Conservation (phyloP, 2,113 vertebrate genomes). For the Nothoprocta pentlandii region DNA sequence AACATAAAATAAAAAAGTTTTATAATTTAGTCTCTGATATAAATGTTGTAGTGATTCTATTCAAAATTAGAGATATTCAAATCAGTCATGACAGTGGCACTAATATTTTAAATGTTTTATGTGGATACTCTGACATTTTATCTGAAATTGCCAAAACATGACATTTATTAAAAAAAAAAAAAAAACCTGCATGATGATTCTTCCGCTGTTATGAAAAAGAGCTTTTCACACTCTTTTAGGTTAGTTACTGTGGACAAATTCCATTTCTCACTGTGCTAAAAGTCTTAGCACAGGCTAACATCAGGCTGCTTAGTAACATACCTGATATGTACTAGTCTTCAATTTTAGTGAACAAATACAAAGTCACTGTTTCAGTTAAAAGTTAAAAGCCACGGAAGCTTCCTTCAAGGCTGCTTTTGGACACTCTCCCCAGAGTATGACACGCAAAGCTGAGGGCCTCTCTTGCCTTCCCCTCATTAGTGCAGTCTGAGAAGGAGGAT, state of each 20-base stretch:
- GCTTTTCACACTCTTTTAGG: background rate
- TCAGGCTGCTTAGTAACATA: background rate
- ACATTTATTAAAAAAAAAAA: background rate
- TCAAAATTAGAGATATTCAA: background rate
- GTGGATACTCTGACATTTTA: background rate
- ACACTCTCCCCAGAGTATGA: accelerated
- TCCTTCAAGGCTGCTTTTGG: accelerated
- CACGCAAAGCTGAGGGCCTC: background rate
- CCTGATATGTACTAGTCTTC: background rate
- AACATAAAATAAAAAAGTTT: background rate
- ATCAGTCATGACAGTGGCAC: background rate
- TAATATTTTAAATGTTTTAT: background rate
- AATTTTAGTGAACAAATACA: background rate
- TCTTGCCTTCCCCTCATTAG: background rate
- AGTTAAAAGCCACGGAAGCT: background rate
- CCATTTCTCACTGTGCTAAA: background rate
- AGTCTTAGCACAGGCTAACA: background rate
- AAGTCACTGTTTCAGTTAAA: background rate
- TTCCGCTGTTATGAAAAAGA: background rate
- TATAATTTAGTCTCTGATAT: background rate
- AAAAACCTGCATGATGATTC: background rate
- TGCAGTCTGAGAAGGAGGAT: background rate
- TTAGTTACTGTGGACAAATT: background rate
- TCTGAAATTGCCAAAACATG: background rate
- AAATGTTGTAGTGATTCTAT: background rate